Evolutionary conservation across 2,113 vertebrate species (phyloP).

Genomic region (Physeter macrocephalus): DNA sequence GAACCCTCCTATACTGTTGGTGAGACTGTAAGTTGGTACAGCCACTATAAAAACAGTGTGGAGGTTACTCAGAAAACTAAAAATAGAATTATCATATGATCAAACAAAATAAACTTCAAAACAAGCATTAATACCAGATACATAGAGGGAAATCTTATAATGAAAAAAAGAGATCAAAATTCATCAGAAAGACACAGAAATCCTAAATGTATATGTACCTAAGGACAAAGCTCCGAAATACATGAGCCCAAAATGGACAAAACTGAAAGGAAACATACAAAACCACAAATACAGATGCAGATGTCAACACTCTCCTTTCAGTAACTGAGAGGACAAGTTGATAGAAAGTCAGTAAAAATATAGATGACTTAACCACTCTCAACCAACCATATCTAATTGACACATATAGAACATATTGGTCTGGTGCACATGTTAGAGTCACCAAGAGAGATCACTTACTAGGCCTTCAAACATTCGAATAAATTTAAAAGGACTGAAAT

Average conservation of each 20-base stretch:
- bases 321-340: neutral
- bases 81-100: too few species aligned
- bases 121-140: neutral
- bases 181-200: neutral
- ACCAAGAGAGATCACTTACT: neutral
- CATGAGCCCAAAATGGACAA: neutral
- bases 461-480: neutral
- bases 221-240: neutral
- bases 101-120: neutral
- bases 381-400: neutral
- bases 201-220: neutral
- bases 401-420: neutral
- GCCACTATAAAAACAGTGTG: too few species aligned
- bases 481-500: too few species aligned
- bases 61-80: too few species aligned
- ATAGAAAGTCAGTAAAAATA: neutral
- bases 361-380: neutral
- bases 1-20: too few species aligned
- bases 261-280: neutral
- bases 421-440: neutral
- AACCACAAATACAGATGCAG: neutral
- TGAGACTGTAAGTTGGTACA: too few species aligned
- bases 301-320: neutral
- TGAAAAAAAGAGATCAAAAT: neutral
- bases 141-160: neutral